These are phyloP conservation scores for Anolis sagrei DNA, from an alignment of 2,113 vertebrate genomes.

Conservation along the genomic window DNA sequence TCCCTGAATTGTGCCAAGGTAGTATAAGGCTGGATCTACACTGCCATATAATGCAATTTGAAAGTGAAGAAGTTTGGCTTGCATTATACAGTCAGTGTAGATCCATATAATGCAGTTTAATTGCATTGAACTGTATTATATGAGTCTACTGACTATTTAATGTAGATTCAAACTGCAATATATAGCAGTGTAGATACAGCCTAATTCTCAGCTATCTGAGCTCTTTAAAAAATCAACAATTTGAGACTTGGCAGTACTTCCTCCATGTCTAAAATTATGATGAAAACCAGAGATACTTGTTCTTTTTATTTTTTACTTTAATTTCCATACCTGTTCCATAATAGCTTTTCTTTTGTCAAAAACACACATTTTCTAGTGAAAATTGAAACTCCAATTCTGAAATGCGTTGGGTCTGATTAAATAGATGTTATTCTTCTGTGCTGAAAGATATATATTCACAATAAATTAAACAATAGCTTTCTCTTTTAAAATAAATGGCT, in stretches of 20 bases:
- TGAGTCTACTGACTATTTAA: no score
- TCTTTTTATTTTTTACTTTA: background rate
- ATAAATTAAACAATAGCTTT: background rate
- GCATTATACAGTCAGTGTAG: no score
- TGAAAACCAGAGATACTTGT: background rate
- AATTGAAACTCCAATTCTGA: background rate
- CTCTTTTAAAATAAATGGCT: fast-evolving
- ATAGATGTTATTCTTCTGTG: background rate
- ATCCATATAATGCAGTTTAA: no score
- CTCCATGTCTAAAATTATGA: background rate
- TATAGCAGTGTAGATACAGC: no score
- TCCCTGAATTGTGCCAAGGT: no score
- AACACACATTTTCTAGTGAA: background rate
- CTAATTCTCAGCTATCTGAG: background rate
- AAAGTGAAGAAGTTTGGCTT: no score
- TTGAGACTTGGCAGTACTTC: background rate
- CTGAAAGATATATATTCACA: background rate
- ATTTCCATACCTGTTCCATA: background rate
- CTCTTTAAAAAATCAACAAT: no score
- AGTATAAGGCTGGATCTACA: no score
- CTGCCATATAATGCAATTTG: no score
- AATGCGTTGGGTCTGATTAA: background rate
- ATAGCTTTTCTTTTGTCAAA: background rate
- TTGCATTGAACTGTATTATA: no score
- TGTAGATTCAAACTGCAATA: no score